Percentiles rank a stretch among this genome's conserved stretches.
Conservation (phyloP, 2,113 vertebrate species). For the Ailurus styani region DNA sequence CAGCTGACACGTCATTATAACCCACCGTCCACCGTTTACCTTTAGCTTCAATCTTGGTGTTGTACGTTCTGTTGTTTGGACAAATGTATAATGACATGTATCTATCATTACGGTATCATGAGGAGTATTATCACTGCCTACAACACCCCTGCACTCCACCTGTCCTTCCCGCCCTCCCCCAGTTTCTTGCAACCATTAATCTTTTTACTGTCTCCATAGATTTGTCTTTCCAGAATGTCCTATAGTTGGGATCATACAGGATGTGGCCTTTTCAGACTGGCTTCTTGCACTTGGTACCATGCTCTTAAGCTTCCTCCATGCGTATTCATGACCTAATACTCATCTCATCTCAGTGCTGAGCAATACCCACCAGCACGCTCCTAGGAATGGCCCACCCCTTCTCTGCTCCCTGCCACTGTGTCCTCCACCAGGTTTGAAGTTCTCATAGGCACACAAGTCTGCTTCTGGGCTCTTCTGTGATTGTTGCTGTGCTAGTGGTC, state of each 20-base stretch:
- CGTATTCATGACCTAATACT: not conserved
- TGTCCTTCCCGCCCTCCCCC: not conserved
- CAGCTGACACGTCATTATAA: not conserved
- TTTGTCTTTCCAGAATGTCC: not conserved
- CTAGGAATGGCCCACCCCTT: not conserved
- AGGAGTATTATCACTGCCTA: not conserved
- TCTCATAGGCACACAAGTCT: not conserved
- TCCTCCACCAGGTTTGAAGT: no score
- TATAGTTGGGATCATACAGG: not conserved
- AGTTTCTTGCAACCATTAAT: not conserved
- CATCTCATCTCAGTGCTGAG: not conserved
- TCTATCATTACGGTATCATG: rapidly evolving
- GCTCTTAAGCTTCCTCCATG: not conserved
- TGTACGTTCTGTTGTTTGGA: not conserved
- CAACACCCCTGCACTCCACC: rapidly evolving
- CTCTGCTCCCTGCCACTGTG: rapidly evolving
- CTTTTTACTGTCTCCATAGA: not conserved
- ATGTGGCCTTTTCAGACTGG: not conserved
- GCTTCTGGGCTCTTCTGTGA: not conserved
- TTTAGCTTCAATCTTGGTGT: not conserved
- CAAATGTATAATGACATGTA: not conserved
- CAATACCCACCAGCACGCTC: not conserved
- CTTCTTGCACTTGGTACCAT: not conserved
- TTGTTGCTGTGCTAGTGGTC: rapidly evolving
- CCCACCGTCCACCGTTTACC: rapidly evolving